Evolutionary conservation across 2,888 invertebrate genomes (phyloP).

Genomic region (Drosophila longiperda): DNA sequence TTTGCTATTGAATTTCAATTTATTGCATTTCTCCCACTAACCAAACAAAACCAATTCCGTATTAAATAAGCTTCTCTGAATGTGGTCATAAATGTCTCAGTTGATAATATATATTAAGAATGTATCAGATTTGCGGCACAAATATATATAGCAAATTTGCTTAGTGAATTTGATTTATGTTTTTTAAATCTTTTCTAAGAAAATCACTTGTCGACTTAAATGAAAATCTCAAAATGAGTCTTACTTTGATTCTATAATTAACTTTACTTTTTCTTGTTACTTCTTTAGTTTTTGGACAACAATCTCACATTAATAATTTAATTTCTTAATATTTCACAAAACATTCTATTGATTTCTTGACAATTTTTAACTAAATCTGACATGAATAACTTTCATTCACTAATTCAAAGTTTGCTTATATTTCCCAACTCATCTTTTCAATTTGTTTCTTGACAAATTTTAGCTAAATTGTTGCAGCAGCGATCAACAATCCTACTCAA

Average conservation of each 20-base stretch:
- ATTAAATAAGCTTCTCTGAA: conserved; percentile 1
- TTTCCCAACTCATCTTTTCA: conserved; percentile 5
- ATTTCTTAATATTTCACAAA: neutral
- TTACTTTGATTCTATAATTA: neutral
- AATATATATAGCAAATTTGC: neutral
- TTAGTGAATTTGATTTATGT: neutral
- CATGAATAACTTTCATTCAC: neutral
- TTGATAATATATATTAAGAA: neutral
- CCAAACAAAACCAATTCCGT: conserved; percentile 3
- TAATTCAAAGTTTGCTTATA: neutral
- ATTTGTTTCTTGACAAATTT: conserved; percentile 41
- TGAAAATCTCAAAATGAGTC: too few species aligned
- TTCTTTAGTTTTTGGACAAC: too few species aligned
- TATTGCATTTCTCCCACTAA: conserved; percentile 53
- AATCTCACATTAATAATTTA: neutral
- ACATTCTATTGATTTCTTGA: neutral
- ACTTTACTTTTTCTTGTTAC: neutral
- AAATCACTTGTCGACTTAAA: too few species aligned
- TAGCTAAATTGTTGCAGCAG: conserved; percentile 5
- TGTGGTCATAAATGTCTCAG: conserved; percentile 18
- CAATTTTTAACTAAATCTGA: neutral
- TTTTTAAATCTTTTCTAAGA: neutral
- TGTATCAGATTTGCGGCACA: neutral
- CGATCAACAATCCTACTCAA: neutral
- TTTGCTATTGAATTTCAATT: conserved; percentile 77